Percentiles rank a stretch among this genome's conserved stretches.
phyloP scores from a whole-genome alignment of 2,113 vertebrate genomes.

The Polypterus bichir region DNA sequence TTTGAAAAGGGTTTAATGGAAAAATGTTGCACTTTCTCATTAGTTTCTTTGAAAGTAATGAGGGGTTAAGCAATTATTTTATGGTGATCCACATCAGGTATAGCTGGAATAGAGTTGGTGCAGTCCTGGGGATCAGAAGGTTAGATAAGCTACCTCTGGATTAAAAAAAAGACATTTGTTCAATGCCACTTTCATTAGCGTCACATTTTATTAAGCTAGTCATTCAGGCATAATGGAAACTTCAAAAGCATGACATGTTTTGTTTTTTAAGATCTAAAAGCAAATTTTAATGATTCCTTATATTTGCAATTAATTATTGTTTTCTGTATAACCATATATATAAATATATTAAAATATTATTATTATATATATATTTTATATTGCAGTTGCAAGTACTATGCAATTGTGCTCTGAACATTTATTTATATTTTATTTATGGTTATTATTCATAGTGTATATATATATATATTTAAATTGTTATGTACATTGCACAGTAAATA shows the following conservation, averaged over 20 bases:
- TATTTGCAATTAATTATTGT: not conserved
- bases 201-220: constrained; percentile 40
- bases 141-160: constrained; percentile 62
- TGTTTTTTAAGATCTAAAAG: not conserved
- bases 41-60: constrained; percentile 16
- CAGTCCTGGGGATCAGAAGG: constrained; percentile 56
- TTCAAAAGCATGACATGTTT: constrained; percentile 13
- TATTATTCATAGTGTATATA: no score
- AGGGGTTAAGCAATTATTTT: constrained; percentile 42
- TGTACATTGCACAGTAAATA: no score
- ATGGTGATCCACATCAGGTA: constrained; percentile 46
- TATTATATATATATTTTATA: not conserved
- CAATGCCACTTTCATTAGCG: constrained; percentile 55
- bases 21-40: no score
- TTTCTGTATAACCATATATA: no score
- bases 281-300: not conserved
- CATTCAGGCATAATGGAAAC: constrained; percentile 39
- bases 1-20: no score
- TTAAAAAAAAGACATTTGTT: constrained; percentile 41
- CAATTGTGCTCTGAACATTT: no score
- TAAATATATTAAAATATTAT: no score
- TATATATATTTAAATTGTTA: no score
- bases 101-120: constrained; percentile 30
- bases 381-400: not conserved
- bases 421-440: no score